These are phyloP conservation scores for Nyctibius grandis DNA, from an alignment of 2,797 vertebrate genomes.

Conservation along the genomic window DNA sequence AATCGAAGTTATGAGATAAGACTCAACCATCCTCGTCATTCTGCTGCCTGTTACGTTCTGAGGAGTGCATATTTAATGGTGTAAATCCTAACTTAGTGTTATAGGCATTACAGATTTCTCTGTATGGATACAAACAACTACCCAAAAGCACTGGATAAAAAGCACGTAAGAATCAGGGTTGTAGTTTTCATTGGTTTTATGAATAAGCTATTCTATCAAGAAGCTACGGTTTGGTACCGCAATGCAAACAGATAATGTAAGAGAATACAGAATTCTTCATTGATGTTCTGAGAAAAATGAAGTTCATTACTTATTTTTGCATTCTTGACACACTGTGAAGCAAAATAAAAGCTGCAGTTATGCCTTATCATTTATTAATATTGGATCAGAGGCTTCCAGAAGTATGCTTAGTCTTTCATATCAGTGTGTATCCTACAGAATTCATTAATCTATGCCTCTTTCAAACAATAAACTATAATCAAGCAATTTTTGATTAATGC, in stretches of 20 bases:
- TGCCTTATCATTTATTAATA: conserved; percentile 13
- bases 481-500: conserved; percentile 31
- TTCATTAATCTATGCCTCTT: conserved; percentile 48
- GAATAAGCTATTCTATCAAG: neutral
- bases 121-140: neutral
- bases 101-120: neutral
- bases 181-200: neutral
- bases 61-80: neutral
- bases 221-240: neutral
- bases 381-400: neutral
- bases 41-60: neutral
- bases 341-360: conserved; percentile 11
- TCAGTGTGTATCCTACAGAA: conserved; percentile 39
- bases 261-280: neutral
- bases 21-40: neutral
- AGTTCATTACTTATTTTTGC: neutral
- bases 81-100: neutral
- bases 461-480: conserved; percentile 54
- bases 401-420: neutral
- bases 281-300: neutral
- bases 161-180: neutral
- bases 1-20: neutral
- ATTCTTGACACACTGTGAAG: neutral
- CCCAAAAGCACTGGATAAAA: neutral
- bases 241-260: neutral